These are phyloP conservation scores for Rosalia funebris DNA, from an alignment of 2,888 invertebrate species.

Conservation along the genomic window DNA sequence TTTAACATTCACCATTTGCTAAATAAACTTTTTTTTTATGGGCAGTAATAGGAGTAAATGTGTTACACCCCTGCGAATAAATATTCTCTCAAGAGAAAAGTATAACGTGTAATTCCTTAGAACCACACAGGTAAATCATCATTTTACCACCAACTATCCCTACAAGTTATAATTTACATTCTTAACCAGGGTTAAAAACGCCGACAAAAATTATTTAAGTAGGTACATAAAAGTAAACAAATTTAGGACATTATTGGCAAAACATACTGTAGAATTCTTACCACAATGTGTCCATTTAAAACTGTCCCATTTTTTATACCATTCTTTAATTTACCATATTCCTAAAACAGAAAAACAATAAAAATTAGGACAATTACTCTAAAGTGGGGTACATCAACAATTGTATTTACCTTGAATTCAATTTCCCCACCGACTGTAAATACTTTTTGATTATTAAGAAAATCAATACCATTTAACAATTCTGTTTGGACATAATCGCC, in stretches of 20 bases:
- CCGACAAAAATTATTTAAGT: background rate
- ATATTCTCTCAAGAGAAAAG: too few species aligned
- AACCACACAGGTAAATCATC: too few species aligned
- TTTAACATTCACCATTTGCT: too few species aligned
- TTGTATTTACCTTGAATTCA: slow-evolving; percentile 7
- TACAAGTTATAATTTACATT: too few species aligned
- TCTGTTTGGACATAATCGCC: slow-evolving; percentile 38
- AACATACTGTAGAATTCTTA: slow-evolving; percentile 19
- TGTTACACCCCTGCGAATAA: too few species aligned
- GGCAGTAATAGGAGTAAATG: too few species aligned
- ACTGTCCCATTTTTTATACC: slow-evolving; percentile 23
- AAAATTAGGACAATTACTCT: background rate
- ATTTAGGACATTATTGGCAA: too few species aligned
- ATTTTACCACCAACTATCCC: too few species aligned
- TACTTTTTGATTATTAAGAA: slow-evolving; percentile 15
- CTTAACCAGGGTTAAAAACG: too few species aligned
- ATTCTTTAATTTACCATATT: slow-evolving; percentile 11
- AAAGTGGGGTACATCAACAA: background rate
- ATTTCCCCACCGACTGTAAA: slow-evolving; percentile 3
- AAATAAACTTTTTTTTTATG: too few species aligned
- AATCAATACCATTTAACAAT: slow-evolving; percentile 31
- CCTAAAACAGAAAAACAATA: slow-evolving; percentile 10
- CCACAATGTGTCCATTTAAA: slow-evolving; percentile 36
- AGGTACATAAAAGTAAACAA: too few species aligned
- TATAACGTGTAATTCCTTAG: too few species aligned